These are phyloP conservation scores for Pterobdella sp. DNA, from an alignment of 2,888 invertebrate genomes.

Conservation along the genomic window DNA sequence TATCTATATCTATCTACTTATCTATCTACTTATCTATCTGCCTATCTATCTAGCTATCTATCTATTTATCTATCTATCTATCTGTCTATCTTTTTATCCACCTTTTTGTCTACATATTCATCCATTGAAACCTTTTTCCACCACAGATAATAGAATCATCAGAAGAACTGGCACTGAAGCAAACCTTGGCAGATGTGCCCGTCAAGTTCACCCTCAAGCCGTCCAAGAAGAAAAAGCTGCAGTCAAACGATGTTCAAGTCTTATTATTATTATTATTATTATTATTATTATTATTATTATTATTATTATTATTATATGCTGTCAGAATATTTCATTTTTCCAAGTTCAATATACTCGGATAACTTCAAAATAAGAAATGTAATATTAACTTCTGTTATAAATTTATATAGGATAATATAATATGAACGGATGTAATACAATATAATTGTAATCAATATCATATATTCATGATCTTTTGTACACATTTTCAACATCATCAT, in stretches of 20 bases:
- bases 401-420: too few relatives aligned
- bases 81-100: not conserved
- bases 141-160: constrained; percentile 16
- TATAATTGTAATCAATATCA: too few relatives aligned
- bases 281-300: too few relatives aligned
- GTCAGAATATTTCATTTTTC: too few relatives aligned
- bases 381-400: too few relatives aligned
- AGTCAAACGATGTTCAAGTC: not conserved
- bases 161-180: not conserved
- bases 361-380: too few relatives aligned
- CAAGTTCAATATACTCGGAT: too few relatives aligned
- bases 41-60: not conserved
- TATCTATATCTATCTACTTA: not conserved
- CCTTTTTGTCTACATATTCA: not conserved
- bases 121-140: not conserved
- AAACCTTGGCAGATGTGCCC: constrained; percentile 9
- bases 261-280: too few relatives aligned
- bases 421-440: too few relatives aligned
- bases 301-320: too few relatives aligned
- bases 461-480: too few relatives aligned
- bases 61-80: not conserved
- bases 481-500: too few relatives aligned
- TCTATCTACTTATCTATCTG: not conserved
- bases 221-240: not conserved
- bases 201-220: constrained; percentile 26